Evolutionary conservation across 2,113 vertebrate species (phyloP).

Genomic region (Mionectes macconnelli): DNA sequence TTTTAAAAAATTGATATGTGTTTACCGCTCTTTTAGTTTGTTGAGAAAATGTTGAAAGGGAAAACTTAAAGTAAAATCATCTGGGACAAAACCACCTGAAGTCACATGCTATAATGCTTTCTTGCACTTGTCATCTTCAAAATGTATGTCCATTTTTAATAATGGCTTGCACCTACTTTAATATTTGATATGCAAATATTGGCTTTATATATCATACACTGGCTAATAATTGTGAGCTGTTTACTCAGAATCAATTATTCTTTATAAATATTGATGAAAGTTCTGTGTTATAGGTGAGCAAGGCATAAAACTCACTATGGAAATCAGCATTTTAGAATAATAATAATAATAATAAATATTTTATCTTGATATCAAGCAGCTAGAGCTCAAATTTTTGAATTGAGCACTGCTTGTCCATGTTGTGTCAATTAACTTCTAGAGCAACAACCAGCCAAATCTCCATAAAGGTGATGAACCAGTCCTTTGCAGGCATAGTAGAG

Average conservation of each 20-base stretch:
- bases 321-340: background rate
- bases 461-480: background rate
- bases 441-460: background rate
- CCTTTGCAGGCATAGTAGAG: background rate
- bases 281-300: background rate
- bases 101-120: background rate
- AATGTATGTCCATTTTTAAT: background rate
- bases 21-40: background rate
- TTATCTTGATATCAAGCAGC: background rate
- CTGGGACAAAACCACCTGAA: background rate
- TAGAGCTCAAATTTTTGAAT: background rate
- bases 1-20: background rate
- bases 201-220: background rate
- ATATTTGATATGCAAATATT: background rate
- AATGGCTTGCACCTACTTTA: background rate
- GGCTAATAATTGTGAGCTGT: conserved; percentile 1
- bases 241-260: conserved; percentile 5
- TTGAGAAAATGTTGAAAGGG: background rate
- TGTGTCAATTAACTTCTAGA: background rate
- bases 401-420: background rate
- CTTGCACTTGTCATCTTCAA: background rate
- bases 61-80: background rate
- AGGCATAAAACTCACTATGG: background rate
- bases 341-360: background rate
- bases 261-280: conserved; percentile 1